Conservation (phyloP, 2,113 vertebrate genomes). For the Tylochromis polylepis region DNA sequence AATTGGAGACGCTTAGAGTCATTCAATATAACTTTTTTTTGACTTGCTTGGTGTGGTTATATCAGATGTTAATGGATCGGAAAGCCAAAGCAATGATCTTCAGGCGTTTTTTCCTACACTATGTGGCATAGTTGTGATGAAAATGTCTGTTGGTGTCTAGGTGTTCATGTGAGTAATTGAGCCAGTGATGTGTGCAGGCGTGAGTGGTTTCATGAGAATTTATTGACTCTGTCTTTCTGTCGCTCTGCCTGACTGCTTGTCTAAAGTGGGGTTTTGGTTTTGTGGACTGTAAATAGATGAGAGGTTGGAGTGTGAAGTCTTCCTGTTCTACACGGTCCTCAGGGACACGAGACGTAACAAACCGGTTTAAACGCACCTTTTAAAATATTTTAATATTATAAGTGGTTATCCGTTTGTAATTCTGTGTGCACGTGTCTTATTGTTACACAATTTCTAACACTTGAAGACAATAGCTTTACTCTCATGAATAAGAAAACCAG, state of each 20-base stretch:
- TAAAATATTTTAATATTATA: background rate
- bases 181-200: background rate
- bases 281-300: slow-evolving; percentile 8
- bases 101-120: background rate
- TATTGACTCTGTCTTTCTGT: slow-evolving; percentile 27
- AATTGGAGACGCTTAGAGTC: background rate
- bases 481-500: accelerated
- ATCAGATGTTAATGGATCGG: background rate
- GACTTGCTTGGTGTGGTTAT: background rate
- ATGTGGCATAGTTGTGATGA: background rate
- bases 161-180: background rate
- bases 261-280: background rate
- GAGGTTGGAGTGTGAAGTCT: background rate
- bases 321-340: background rate
- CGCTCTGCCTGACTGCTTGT: slow-evolving; percentile 5
- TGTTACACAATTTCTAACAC: background rate
- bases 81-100: background rate
- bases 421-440: background rate
- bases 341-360: background rate
- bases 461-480: background rate
- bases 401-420: background rate
- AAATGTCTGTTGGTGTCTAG: background rate
- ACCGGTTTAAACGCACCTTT: background rate
- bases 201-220: slow-evolving; percentile 22
- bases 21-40: background rate